Evolutionary conservation across 2,113 vertebrate genomes (phyloP), one percentile per base, ranked within the genome.

Genomic region (Orcinus orca): DNA sequence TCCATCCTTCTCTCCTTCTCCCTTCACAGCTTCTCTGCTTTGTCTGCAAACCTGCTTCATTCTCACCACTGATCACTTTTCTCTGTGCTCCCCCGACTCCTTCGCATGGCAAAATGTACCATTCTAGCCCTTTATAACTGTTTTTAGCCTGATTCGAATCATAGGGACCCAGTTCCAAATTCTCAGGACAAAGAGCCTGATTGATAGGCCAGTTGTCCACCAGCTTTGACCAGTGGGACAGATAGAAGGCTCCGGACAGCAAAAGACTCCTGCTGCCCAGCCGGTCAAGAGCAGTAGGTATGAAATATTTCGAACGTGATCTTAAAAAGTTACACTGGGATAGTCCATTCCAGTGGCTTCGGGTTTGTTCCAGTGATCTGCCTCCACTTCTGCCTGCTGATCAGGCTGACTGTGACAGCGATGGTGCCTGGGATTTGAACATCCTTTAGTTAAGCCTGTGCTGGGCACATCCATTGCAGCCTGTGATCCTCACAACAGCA

Each of bases 71-170:
- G 20, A 60, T 70, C 67, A 17, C 44, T 41, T 33, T 60, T n/a
- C 62, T 88, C 55, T 70, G 3, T 31, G 53, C 73, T 26, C 41
- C 20, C 8, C 14, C 1, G 0, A 15, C 44, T 33, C 41, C n/a
- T 53, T 67, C 36, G 21, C 33, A 1, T 74, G 25, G 41, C 82
- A 29, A 62, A 84, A 74, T 38, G 7, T 77, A 13, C 12, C n/a
- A 6, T 74, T 25, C 21, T 9, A 63, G 21, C 15, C 15, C 70
- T 26, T 88, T 29, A 1, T 8, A 36, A 65, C 11, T 55, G 12
- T 65, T 86, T 25, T 90, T 83, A 79, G 20, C 73, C 88, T 94
- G 18, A 65, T 70, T 63, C 50, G 20, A 95, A 79, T 60, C 73
- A 67, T 31, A 74, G 31, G 2, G 26, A 33, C 63, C 44, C 55